Conservation (phyloP, 2,113 vertebrate species). For the Oreochromis tanganicae region DNA sequence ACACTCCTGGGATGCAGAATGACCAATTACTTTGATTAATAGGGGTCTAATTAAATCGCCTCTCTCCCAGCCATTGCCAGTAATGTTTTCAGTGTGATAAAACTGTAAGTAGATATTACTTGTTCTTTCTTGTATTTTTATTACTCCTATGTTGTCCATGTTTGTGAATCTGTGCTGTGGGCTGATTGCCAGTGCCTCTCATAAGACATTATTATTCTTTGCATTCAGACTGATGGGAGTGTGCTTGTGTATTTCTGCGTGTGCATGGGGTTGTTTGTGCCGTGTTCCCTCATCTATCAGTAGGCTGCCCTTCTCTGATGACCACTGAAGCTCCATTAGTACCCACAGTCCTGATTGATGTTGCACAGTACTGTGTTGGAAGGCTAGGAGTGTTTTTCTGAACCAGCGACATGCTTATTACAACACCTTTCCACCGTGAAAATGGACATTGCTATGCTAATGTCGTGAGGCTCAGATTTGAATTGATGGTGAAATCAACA, state of each 20-base stretch:
- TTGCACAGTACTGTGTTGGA: constrained; percentile 27
- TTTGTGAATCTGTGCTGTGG: constrained; percentile 10
- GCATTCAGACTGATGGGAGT: constrained; percentile 24
- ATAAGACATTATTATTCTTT: constrained; percentile 41
- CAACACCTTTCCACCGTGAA: constrained; percentile 21
- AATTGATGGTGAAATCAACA: constrained; percentile 23
- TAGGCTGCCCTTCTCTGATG: constrained; percentile 53
- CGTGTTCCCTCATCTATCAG: constrained; percentile 58
- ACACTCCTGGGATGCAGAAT: constrained; percentile 39
- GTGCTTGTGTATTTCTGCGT: constrained; percentile 18
- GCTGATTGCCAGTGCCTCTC: constrained; percentile 11
- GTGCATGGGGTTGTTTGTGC: constrained; percentile 24
- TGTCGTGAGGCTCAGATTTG: constrained; percentile 8
- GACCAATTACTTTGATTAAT: constrained; percentile 64
- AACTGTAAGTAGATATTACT: background rate
- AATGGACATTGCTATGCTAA: constrained; percentile 9
- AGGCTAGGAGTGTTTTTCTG: constrained; percentile 39
- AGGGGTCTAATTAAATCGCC: constrained; percentile 48
- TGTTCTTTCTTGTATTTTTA: constrained; percentile 1
- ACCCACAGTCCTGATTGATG: constrained; percentile 60
- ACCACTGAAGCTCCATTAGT: constrained; percentile 62
- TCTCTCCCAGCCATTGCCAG: background rate
- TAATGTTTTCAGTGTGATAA: constrained; percentile 22
- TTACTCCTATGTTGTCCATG: constrained; percentile 11
- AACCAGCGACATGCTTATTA: constrained; percentile 29